A percentile compares a stretch with the other conserved stretches of the same genome.
These are phyloP conservation scores for Picathartes gymnocephalus DNA, from an alignment of 2,113 vertebrate species.

Conservation along the genomic window DNA sequence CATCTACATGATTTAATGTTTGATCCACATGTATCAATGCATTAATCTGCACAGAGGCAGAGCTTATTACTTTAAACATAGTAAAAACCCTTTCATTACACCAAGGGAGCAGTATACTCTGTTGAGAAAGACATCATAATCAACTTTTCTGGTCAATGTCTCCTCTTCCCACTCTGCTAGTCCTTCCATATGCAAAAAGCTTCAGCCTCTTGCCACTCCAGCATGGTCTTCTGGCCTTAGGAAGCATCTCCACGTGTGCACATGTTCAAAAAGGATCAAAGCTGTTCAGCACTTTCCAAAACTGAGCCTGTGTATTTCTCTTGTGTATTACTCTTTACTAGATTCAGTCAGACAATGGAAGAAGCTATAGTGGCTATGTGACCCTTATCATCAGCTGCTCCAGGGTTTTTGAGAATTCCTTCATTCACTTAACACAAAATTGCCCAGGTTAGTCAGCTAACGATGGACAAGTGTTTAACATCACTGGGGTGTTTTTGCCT, in stretches of 20 bases:
- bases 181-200: neutral
- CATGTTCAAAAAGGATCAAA: neutral
- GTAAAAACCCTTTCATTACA: neutral
- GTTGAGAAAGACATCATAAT: neutral
- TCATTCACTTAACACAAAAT: neutral
- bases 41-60: neutral
- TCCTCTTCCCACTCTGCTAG: rapidly evolving
- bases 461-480: neutral
- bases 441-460: neutral
- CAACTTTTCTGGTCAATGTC: neutral
- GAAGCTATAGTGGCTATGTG: neutral
- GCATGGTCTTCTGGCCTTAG: neutral
- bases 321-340: neutral
- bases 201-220: neutral
- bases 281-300: neutral
- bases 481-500: neutral
- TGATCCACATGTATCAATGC: neutral
- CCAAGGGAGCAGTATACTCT: neutral
- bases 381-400: neutral
- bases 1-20: neutral
- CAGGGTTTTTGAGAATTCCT: neutral
- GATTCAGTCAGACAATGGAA: neutral
- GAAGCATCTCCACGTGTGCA: neutral
- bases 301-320: neutral
- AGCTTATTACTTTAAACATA: neutral